A percentile compares a stretch with the other conserved stretches of the same genome.
Evolutionary conservation across 2,113 vertebrate genomes (phyloP).

Genomic region (Apodemus sylvaticus): DNA sequence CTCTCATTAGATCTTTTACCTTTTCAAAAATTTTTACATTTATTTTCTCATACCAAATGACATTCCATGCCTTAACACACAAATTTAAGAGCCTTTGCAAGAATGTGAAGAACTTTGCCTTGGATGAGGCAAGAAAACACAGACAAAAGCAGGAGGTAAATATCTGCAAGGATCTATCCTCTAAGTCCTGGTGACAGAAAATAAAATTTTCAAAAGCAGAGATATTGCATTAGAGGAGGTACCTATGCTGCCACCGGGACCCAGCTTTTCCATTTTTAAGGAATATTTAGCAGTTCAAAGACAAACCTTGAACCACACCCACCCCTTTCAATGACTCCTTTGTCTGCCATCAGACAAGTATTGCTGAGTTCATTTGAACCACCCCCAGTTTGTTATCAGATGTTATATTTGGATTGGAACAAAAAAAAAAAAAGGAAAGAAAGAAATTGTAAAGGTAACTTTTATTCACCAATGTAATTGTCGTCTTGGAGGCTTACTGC

Average conservation of each 20-base stretch:
- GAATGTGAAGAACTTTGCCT: background rate
- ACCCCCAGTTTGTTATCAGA: background rate
- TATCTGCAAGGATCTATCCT: background rate
- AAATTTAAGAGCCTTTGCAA: background rate
- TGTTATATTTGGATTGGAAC: background rate
- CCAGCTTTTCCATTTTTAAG: background rate
- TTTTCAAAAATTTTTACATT: constrained; percentile 27
- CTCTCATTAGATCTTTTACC: constrained; percentile 11
- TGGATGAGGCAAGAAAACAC: background rate
- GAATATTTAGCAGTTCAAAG: background rate
- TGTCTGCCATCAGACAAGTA: background rate
- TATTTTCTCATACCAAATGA: constrained; percentile 11
- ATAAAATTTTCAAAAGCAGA: constrained; percentile 17
- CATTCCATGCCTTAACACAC: background rate
- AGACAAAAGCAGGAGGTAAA: background rate
- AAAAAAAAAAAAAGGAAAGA: too few species aligned
- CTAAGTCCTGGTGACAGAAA: background rate
- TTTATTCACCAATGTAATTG: too few species aligned
- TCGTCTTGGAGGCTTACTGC: too few species aligned
- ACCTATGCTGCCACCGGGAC: background rate
- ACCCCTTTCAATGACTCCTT: background rate
- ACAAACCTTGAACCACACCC: background rate
- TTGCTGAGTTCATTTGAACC: background rate
- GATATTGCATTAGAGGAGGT: background rate
- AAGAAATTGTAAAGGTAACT: background rate